Evolutionary conservation across 1,140 invertebrate species (phyloP), one percentile per base, ranked within the genome.

Genomic region (Macrotrachela quadricornifera): DNA sequence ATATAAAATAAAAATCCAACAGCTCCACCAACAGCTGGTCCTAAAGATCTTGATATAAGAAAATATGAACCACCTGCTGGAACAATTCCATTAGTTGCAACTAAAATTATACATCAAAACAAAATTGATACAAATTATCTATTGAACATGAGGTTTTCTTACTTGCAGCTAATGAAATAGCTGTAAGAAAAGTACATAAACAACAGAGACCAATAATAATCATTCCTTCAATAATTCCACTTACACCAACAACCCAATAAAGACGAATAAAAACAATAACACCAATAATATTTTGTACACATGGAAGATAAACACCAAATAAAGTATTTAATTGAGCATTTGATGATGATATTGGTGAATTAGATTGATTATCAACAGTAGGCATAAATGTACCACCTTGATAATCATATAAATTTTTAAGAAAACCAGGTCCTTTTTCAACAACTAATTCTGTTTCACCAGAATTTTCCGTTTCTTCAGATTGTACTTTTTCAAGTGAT

Each of bases 181-280:
- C 47, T 21, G 48, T 49, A 50, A 21, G 45, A 54, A 80, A 81
- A 72, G 92, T 86, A 69, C 91, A 87, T 70, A 81, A 86, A 72
- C 91, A 96, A 70, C 91, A 97, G 58, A 80, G 80, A 46, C 95
- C 75, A 16, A 99, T 91, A 64, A 97, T 91, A 56, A 88, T 74
- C 69, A 96, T 94, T 56, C 83, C 82, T 67, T 85, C 80, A 55
- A 95, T 68, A 48, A 82, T 82, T 46, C 94, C 94, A 53, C 92
- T 90, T 21, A 87, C 92, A 40, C 94, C 94, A 40, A 97, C 87
- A 51, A 99, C 87, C 92, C 92, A 99, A 37, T 90, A 87, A 64
- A 97, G 75, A 68, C 92, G 85, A 72, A 97, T 95, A 75, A 99
- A 99, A 46, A 99, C 79, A 63, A 99, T 90, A 38, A 97, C 90